A percentile compares a stretch with the other conserved stretches of the same genome.
phyloP scores from a whole-genome alignment of 2,113 vertebrate species.

The Eretmochelys imbricata region DNA sequence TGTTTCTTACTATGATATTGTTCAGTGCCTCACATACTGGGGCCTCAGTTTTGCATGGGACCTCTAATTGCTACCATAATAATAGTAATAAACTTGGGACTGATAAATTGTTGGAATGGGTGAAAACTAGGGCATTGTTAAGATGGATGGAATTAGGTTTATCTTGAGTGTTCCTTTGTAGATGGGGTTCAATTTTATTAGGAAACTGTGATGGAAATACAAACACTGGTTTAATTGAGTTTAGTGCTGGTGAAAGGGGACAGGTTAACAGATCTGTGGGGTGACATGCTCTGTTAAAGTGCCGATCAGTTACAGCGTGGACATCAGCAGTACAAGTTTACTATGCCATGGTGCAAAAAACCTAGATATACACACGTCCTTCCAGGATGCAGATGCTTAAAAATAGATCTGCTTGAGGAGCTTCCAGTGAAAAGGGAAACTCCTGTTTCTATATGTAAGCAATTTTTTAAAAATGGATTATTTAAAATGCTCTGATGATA shows the following conservation, averaged over 20 bases:
- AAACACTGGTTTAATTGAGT: background rate
- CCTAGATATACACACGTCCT: background rate
- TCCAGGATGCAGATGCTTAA: background rate
- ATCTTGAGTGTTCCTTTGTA: background rate
- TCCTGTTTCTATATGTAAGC: slow-evolving; percentile 12
- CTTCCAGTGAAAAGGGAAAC: background rate
- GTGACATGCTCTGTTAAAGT: background rate
- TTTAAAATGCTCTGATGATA: background rate
- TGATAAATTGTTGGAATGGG: background rate
- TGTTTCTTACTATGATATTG: background rate
- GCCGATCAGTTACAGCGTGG: background rate
- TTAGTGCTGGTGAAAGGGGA: background rate
- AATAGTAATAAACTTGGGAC: background rate
- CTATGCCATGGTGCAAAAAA: background rate
- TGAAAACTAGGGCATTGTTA: background rate
- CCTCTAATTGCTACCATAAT: background rate
- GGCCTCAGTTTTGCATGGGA: background rate
- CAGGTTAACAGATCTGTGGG: background rate
- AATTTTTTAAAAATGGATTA: background rate
- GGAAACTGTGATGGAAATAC: background rate
- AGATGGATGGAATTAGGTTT: background rate
- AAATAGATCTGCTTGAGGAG: background rate
- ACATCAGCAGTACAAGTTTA: background rate
- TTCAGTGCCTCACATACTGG: background rate
- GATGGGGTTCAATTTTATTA: background rate